These are phyloP conservation scores for Protodeltote pygarga DNA, from an alignment of 2,888 invertebrate genomes.

Conservation along the genomic window DNA sequence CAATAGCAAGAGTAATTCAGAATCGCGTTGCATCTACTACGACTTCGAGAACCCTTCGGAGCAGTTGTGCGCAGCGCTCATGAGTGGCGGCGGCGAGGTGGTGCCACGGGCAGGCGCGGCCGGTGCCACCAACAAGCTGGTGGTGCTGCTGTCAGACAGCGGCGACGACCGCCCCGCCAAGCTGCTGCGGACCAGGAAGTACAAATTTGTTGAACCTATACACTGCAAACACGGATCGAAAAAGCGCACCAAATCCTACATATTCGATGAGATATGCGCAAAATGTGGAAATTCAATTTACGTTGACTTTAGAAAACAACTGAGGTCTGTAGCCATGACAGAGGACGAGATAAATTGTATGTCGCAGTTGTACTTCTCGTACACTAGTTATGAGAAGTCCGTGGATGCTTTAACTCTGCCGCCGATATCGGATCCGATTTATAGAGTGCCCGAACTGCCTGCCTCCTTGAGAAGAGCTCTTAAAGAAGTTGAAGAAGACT, in stretches of 20 bases:
- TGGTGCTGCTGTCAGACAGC: slow-evolving; percentile 65
- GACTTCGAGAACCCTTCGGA: slow-evolving; percentile 78
- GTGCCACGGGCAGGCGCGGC: slow-evolving; percentile 64
- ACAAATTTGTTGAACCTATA: slow-evolving; percentile 73
- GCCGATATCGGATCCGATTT: slow-evolving; percentile 77
- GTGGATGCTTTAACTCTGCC: slow-evolving; percentile 70
- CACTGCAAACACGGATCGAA: slow-evolving; percentile 64
- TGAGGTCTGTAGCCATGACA: slow-evolving; percentile 71
- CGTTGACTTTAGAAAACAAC: slow-evolving; percentile 70
- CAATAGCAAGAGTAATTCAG: slow-evolving; percentile 71
- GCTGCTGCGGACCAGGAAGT: slow-evolving; percentile 58
- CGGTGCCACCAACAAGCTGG: slow-evolving; percentile 56
- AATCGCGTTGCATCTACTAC: slow-evolving; percentile 77
- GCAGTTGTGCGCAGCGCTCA: slow-evolving; percentile 70
- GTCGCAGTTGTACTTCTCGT: slow-evolving; percentile 73
- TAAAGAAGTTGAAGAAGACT: slow-evolving; percentile 67
- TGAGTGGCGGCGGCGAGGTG: slow-evolving; percentile 78
- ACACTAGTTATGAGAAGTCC: slow-evolving; percentile 72
- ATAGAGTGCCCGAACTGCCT: slow-evolving; percentile 73
- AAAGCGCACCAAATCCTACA: slow-evolving; percentile 58
- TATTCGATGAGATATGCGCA: slow-evolving; percentile 68
- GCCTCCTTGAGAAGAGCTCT: slow-evolving; percentile 66
- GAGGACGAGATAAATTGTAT: slow-evolving; percentile 75
- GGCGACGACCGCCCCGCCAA: slow-evolving; percentile 57
- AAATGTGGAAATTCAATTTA: slow-evolving; percentile 74